Conservation (phyloP, 1,140 invertebrate genomes). For the Diprion similis region DNA sequence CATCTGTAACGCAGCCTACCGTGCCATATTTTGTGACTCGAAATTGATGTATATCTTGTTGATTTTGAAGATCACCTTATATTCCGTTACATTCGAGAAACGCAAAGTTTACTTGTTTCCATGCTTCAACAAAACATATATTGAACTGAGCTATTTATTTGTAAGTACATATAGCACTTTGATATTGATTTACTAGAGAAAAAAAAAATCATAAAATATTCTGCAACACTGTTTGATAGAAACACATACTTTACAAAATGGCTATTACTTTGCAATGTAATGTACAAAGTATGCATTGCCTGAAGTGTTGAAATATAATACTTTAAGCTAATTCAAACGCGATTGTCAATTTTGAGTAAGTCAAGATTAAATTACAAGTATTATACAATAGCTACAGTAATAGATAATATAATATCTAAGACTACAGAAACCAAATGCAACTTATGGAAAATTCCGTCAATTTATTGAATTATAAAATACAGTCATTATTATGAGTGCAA, state of each 20-base stretch:
- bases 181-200: background rate
- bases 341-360: background rate
- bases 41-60: background rate
- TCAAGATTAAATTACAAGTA: too few species aligned
- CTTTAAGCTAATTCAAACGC: background rate
- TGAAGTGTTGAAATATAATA: background rate
- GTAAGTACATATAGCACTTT: background rate
- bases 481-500: conserved; percentile 5
- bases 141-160: too few species aligned
- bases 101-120: background rate
- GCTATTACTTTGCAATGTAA: too few species aligned
- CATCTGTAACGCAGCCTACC: background rate
- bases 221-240: background rate
- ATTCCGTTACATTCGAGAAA: background rate
- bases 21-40: background rate
- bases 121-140: background rate
- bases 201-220: background rate
- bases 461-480: conserved; percentile 1
- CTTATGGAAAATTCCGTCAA: background rate
- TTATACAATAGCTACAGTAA: background rate
- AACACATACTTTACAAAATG: background rate
- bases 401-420: background rate
- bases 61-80: background rate
- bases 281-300: too few species aligned
- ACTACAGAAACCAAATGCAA: background rate